Percentiles rank a stretch among this genome's conserved stretches.
These are phyloP conservation scores for Aix galericulata DNA, from an alignment of 2,113 vertebrate species.

Conservation along the genomic window DNA sequence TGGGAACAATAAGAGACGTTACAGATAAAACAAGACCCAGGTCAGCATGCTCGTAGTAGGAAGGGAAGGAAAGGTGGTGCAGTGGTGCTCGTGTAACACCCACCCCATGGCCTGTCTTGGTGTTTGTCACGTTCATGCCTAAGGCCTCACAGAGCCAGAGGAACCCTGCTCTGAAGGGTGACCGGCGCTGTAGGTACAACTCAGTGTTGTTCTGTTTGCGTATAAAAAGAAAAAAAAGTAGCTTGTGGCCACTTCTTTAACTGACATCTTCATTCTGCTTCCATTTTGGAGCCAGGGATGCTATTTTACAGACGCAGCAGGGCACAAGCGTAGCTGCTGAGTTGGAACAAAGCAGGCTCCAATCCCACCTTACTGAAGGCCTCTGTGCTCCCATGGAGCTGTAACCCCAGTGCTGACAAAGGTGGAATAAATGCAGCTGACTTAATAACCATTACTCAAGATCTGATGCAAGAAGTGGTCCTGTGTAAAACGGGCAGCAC, in stretches of 20 bases:
- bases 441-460: rapidly evolving
- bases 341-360: neutral
- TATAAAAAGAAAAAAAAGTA: neutral
- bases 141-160: neutral
- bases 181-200: neutral
- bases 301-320: neutral
- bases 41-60: conserved; percentile 35
- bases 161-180: neutral
- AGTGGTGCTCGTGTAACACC: neutral
- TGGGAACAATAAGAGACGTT: conserved; percentile 29
- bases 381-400: neutral
- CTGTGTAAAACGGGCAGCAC: rapidly evolving
- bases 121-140: neutral
- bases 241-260: neutral
- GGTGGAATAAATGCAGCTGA: rapidly evolving
- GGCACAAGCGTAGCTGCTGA: neutral
- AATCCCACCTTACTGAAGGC: neutral
- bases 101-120: neutral
- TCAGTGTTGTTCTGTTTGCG: neutral
- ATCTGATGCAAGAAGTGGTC: rapidly evolving
- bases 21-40: neutral
- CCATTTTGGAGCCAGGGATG: neutral
- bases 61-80: conserved; percentile 13
- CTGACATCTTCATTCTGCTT: neutral
- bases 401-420: neutral